A percentile compares a stretch with the other conserved stretches of the same genome.
These are phyloP conservation scores for Myocastor coypus DNA, from an alignment of 2,113 vertebrate species.

Conservation along the genomic window DNA sequence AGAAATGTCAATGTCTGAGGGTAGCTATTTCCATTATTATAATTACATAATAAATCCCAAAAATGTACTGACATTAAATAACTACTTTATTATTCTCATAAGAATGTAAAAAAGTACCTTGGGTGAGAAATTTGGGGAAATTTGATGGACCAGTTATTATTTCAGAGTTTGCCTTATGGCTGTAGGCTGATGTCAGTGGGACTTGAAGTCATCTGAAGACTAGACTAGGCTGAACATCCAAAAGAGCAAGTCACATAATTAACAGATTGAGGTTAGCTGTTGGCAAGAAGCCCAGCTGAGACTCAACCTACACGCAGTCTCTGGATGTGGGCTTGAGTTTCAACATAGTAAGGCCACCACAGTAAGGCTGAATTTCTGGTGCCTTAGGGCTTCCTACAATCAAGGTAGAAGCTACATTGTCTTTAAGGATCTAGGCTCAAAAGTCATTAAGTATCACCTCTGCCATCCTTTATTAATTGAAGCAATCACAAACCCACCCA, in stretches of 20 bases:
- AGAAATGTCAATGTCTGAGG: background rate
- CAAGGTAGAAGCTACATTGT: background rate
- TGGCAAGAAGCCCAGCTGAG: background rate
- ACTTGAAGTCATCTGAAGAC: constrained; percentile 4
- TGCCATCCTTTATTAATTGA: background rate
- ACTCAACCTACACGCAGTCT: background rate
- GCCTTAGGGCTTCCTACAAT: background rate
- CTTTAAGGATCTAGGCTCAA: background rate
- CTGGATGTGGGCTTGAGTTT: background rate
- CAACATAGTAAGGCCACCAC: background rate
- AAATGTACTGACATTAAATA: background rate
- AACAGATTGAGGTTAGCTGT: background rate
- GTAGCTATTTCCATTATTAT: background rate
- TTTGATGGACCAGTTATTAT: background rate
- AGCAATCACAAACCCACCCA: background rate
- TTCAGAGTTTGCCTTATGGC: background rate
- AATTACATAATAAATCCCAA: background rate
- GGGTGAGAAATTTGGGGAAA: background rate
- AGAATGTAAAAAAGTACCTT: background rate
- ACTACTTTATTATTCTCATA: background rate
- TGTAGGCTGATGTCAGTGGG: background rate
- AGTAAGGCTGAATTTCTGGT: background rate
- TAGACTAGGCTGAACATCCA: background rate
- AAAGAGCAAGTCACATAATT: background rate
- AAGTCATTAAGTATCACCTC: background rate